These are phyloP conservation scores for Zelleria hepariella DNA, from an alignment of 2,888 invertebrate genomes.

Conservation along the genomic window DNA sequence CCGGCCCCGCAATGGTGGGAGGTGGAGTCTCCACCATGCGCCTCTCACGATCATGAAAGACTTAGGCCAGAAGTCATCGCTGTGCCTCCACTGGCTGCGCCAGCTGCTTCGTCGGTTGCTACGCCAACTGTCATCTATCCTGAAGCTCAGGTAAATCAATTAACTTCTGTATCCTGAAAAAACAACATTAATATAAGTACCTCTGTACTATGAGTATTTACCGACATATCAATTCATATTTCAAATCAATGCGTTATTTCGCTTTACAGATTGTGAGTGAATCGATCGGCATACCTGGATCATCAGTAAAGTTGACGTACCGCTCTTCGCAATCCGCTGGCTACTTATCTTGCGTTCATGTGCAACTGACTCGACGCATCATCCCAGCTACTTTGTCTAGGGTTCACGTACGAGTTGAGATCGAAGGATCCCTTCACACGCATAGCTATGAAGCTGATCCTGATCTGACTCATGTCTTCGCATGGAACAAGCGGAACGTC, in stretches of 20 bases:
- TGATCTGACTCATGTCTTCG: conserved; percentile 94
- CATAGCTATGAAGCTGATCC: conserved; percentile 97
- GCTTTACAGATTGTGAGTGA: conserved; percentile 91
- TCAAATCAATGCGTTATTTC: background rate
- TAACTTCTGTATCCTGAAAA: background rate
- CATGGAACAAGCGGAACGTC: conserved; percentile 98
- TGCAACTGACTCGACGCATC: conserved; percentile 85
- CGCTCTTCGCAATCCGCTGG: conserved; percentile 96
- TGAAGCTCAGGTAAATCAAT: conserved; percentile 88
- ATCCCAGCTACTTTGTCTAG: conserved; percentile 87
- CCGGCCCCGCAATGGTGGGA: conserved; percentile 70
- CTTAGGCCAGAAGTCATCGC: conserved; percentile 89
- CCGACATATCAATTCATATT: no score
- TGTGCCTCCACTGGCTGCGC: conserved; percentile 91
- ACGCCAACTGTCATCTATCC: conserved; percentile 90
- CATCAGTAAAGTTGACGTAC: conserved; percentile 93
- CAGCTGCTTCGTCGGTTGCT: conserved; percentile 90
- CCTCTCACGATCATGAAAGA: conserved; percentile 89
- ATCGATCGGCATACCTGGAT: conserved; percentile 93
- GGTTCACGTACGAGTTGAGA: conserved; percentile 93
- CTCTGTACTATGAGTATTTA: background rate
- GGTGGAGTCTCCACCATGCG: conserved; percentile 75
- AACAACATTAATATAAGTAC: background rate
- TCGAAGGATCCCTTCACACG: conserved; percentile 93
- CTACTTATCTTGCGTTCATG: conserved; percentile 92